phyloP scores from a whole-genome alignment of 2,113 vertebrate species.

The Mus spicilegus region DNA sequence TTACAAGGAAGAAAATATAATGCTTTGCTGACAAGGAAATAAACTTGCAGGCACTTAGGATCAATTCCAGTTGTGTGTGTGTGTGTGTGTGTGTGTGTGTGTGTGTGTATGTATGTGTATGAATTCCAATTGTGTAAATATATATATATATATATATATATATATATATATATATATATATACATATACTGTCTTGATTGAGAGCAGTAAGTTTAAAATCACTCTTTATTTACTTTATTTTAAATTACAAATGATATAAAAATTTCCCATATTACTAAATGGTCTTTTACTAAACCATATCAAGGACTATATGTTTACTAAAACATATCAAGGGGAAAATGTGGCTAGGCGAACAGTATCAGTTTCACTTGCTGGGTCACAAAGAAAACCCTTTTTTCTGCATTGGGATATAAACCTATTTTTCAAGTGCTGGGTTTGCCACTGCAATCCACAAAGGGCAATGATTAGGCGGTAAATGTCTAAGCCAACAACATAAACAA shows the following conservation, averaged over 20 bases:
- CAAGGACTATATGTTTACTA: too few relatives aligned
- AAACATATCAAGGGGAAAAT: background rate
- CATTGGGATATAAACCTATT: background rate
- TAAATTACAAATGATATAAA: background rate
- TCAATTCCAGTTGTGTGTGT: background rate
- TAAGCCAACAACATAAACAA: slow-evolving; percentile 4
- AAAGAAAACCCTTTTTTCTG: background rate
- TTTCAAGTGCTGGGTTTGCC: background rate
- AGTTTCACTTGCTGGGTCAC: background rate
- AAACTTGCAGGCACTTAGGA: rapidly evolving
- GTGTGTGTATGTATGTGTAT: too few relatives aligned
- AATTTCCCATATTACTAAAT: background rate
- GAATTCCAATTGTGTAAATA: too few relatives aligned
- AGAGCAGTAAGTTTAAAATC: background rate
- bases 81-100: background rate
- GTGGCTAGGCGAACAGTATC: background rate
- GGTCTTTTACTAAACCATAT: background rate
- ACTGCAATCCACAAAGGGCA: background rate
- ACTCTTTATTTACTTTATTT: background rate
- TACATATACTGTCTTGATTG: background rate
- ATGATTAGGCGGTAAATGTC: slow-evolving; percentile 10
- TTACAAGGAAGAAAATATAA: background rate
- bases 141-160: background rate
- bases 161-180: background rate
- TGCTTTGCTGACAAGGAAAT: background rate